phyloP scores from a whole-genome alignment of 2,888 invertebrate species.

The Drosophila acutilabella region DNA sequence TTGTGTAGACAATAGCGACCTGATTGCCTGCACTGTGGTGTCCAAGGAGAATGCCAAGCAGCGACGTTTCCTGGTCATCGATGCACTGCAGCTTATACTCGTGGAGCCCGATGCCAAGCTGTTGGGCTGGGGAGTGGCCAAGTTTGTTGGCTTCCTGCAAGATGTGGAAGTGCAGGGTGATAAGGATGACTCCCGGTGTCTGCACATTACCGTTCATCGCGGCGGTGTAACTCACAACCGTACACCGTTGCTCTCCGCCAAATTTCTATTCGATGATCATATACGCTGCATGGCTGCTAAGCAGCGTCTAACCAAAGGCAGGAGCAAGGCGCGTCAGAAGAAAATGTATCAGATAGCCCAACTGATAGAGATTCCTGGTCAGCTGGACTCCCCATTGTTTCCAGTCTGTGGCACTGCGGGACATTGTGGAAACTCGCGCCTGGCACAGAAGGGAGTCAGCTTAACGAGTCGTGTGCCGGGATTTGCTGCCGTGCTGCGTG shows the following conservation, averaged over 20 bases:
- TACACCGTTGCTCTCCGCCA: conserved; percentile 93
- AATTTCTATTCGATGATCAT: conserved; percentile 99
- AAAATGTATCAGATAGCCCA: conserved; percentile 98
- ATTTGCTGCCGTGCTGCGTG: conserved; percentile 87
- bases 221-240: conserved; percentile 89
- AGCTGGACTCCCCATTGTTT: conserved; percentile 82
- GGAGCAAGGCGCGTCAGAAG: conserved; percentile 97
- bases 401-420: conserved; percentile 80
- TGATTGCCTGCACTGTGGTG: conserved; percentile 97
- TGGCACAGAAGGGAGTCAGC: conserved; percentile 86
- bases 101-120: conserved; percentile 98
- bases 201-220: conserved; percentile 96
- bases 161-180: conserved; percentile 98
- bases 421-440: conserved; percentile 73
- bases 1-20: conserved; percentile 95
- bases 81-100: conserved; percentile 96
- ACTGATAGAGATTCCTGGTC: conserved; percentile 92
- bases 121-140: conserved; percentile 98
- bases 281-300: conserved; percentile 99
- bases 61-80: conserved; percentile 97
- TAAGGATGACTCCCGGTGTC: conserved; percentile 97
- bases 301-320: conserved; percentile 93
- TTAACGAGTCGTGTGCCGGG: conserved; percentile 86
- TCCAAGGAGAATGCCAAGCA: conserved; percentile 95
- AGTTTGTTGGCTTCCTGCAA: conserved; percentile 97